A percentile compares a stretch with the other conserved stretches of the same genome.
Conservation (phyloP, 1,140 invertebrate species). For the Aphaenogaster rudis region DNA sequence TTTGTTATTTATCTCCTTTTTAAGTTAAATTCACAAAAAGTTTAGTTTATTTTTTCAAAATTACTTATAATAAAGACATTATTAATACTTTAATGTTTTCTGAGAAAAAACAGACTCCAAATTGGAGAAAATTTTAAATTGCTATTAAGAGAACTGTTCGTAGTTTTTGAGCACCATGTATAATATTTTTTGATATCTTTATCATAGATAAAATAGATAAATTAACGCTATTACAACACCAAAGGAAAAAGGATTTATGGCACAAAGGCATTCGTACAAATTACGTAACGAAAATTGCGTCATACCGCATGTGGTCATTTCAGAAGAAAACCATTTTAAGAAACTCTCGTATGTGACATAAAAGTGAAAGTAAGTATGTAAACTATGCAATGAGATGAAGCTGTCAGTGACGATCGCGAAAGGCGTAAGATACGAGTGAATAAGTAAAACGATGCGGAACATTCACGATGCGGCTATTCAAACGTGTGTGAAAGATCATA, state of each 20-base stretch:
- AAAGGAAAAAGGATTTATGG: conserved; percentile 4
- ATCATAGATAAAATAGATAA: conserved; percentile 7
- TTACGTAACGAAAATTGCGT: conserved; percentile 30
- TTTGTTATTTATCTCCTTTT: not conserved
- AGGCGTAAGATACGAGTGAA: not conserved
- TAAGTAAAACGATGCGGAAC: not conserved
- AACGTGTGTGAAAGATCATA: not conserved
- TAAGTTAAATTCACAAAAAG: not conserved
- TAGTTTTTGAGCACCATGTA: not conserved
- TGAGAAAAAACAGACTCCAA: not conserved
- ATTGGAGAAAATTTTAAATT: not conserved
- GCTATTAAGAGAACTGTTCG: not conserved
- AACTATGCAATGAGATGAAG: conserved; percentile 2
- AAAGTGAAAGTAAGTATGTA: conserved; percentile 36
- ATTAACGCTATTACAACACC: not conserved
- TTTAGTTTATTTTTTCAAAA: not conserved
- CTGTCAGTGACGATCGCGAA: not conserved
- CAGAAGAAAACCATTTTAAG: conserved; percentile 14
- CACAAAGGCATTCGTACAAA: not conserved
- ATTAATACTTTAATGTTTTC: not conserved
- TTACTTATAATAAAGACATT: not conserved
- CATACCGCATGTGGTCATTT: not conserved
- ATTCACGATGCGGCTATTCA: not conserved
- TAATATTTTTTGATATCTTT: not conserved
- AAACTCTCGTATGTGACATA: not conserved